A percentile compares a stretch with the other conserved stretches of the same genome.
Conservation (phyloP, 1,140 invertebrate genomes). For the Brachionus rotundiformis region DNA sequence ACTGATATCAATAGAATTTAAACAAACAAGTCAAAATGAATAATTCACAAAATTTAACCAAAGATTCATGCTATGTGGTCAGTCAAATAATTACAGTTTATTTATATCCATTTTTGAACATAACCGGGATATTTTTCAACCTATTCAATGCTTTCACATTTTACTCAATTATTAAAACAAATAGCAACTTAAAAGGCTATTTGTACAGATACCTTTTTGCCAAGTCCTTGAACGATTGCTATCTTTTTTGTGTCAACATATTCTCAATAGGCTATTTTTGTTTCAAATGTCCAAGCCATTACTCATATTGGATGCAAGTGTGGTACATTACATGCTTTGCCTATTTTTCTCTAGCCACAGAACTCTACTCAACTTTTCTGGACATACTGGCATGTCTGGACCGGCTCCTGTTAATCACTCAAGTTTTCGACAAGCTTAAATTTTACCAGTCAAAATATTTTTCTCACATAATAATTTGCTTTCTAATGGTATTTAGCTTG, state of each 20-base stretch:
- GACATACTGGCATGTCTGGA: constrained; percentile 25
- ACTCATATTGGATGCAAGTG: not conserved
- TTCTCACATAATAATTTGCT: not conserved
- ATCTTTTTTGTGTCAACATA: not conserved
- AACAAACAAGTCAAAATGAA: not conserved
- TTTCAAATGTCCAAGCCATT: not conserved
- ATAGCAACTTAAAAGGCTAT: not conserved
- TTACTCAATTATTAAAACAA: constrained; percentile 30
- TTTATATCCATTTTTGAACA: not conserved
- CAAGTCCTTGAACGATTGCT: not conserved
- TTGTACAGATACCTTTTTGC: not conserved
- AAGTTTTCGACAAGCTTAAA: not conserved
- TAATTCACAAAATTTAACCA: not conserved
- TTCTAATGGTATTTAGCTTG: not conserved
- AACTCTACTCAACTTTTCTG: constrained; percentile 33
- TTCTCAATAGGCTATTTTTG: constrained; percentile 9
- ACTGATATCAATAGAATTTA: not conserved
- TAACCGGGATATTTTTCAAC: not conserved
- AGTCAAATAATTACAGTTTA: constrained; percentile 18
- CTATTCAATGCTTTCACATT: constrained; percentile 19
- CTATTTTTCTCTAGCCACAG: constrained; percentile 10
- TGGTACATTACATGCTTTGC: constrained; percentile 16
- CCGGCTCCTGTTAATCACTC: not conserved
- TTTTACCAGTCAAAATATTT: not conserved
- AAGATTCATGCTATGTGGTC: not conserved